phyloP scores from a whole-genome alignment of 2,113 vertebrate species.

The Tilapia sparmanii region DNA sequence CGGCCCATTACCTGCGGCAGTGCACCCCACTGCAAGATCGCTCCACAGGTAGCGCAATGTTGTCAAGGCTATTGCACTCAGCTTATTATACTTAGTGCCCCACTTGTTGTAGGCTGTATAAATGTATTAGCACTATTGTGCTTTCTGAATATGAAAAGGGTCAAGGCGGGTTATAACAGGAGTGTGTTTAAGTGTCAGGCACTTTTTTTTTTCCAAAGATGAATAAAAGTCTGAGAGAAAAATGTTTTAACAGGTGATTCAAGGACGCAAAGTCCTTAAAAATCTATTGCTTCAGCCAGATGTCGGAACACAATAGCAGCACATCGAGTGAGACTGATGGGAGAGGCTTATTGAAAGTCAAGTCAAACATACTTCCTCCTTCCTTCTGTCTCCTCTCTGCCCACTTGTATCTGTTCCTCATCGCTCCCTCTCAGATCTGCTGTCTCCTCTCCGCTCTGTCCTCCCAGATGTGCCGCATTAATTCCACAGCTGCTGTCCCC shows the following conservation, averaged over 20 bases:
- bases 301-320: background rate
- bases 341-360: conserved; percentile 39
- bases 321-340: background rate
- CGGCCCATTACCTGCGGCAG: background rate
- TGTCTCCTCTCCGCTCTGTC: conserved; percentile 29
- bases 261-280: background rate
- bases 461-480: conserved; percentile 70
- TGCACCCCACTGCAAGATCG: background rate
- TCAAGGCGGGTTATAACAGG: background rate
- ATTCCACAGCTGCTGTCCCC: conserved; percentile 69
- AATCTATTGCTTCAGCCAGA: conserved; percentile 2
- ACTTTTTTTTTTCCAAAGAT: background rate
- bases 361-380: conserved; percentile 20
- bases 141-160: background rate
- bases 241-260: background rate
- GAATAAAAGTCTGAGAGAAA: background rate
- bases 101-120: background rate
- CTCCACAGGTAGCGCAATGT: background rate
- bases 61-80: background rate
- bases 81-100: background rate
- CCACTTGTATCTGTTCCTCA: conserved; percentile 22
- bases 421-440: conserved; percentile 7
- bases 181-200: background rate
- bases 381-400: background rate
- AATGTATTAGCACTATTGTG: background rate